Conservation (phyloP, 2,888 invertebrate species). For the Zaprionus obscuricornis region DNA sequence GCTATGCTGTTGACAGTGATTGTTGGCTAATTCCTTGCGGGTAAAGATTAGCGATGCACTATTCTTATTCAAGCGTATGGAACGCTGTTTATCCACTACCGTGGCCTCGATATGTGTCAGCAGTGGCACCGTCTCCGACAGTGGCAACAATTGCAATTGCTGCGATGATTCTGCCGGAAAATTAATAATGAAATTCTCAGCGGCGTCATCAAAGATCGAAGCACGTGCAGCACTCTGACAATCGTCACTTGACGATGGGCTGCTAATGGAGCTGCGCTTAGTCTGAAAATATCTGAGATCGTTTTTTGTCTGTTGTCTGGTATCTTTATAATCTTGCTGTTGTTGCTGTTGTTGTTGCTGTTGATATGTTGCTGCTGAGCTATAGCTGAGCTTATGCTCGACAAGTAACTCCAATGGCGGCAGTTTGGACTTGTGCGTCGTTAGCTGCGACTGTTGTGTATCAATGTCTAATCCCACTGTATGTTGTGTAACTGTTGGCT, state of each 20-base stretch:
- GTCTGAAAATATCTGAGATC: constrained; percentile 41
- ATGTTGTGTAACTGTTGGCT: too few species aligned
- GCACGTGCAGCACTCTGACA: constrained; percentile 51
- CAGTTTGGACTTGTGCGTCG: constrained; percentile 56
- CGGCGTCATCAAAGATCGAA: constrained; percentile 78
- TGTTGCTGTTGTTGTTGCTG: constrained; percentile 35
- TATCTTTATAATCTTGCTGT: constrained; percentile 23
- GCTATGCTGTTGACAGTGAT: constrained; percentile 1
- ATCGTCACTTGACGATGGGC: constrained; percentile 69
- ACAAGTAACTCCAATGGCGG: constrained; percentile 74
- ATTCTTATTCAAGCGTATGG: constrained; percentile 81
- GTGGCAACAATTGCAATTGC: constrained; percentile 68
- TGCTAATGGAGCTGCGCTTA: constrained; percentile 25
- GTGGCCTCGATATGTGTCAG: constrained; percentile 80
- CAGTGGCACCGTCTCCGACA: constrained; percentile 82
- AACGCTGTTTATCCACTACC: constrained; percentile 77
- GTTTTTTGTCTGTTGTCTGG: constrained; percentile 41
- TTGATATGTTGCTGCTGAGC: constrained; percentile 57
- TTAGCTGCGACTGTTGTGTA: constrained; percentile 25
- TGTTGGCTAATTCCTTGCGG: constrained; percentile 76
- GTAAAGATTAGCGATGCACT: constrained; percentile 83
- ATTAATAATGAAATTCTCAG: constrained; percentile 80
- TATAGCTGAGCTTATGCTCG: constrained; percentile 77
- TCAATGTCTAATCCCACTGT: background rate
- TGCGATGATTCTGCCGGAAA: constrained; percentile 79